Conservation (phyloP, 2,888 invertebrate species). For the Holacanthella duospinosa region DNA sequence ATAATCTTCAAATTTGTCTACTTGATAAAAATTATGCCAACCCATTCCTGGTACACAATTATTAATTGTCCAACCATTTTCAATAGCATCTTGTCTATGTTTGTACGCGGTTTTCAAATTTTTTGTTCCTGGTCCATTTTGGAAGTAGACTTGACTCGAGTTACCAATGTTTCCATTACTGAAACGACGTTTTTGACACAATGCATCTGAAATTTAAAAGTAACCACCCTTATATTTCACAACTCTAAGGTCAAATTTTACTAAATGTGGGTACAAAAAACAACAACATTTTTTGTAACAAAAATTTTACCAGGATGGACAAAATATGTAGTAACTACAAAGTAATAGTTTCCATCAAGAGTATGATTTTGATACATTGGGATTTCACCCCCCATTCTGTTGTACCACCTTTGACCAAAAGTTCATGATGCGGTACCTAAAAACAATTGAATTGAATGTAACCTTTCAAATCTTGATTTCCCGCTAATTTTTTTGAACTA, state of each 20-base stretch:
- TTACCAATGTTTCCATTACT: background rate
- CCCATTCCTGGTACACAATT: constrained; percentile 6
- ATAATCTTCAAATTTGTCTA: constrained; percentile 16
- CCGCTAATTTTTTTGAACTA: too few relatives aligned
- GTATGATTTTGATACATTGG: constrained; percentile 28
- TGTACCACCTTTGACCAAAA: constrained; percentile 11
- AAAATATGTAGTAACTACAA: constrained; percentile 28
- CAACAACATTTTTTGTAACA: too few relatives aligned
- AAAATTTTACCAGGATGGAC: constrained; percentile 26
- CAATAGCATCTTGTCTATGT: background rate
- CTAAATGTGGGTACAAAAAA: too few relatives aligned
- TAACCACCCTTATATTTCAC: too few relatives aligned
- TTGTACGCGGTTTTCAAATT: constrained; percentile 1
- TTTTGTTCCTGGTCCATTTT: background rate
- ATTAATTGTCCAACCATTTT: background rate
- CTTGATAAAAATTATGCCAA: constrained; percentile 19
- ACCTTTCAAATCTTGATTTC: background rate
- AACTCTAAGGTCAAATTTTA: too few relatives aligned
- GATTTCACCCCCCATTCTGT: constrained; percentile 19
- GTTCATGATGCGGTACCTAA: constrained; percentile 7
- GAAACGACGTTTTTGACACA: background rate
- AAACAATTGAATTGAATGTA: background rate
- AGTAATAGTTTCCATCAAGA: constrained; percentile 13
- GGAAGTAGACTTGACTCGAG: constrained; percentile 1
- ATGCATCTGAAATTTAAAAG: background rate